Evolutionary conservation across 2,113 vertebrate species (phyloP).

Genomic region (Ascaphus truei): DNA sequence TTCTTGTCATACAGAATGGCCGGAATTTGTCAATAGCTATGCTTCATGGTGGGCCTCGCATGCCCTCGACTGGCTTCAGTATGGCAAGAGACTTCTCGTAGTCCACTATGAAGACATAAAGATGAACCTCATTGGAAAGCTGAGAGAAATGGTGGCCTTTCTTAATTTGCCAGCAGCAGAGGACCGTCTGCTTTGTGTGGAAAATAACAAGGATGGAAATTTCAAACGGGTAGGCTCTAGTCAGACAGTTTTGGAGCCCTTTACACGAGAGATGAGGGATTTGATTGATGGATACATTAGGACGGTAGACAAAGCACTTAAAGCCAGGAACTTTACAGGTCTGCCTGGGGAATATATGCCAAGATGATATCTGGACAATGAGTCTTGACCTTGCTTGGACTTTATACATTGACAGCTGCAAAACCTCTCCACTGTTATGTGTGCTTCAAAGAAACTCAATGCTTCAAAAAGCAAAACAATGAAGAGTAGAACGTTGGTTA

Average conservation of each 20-base stretch:
- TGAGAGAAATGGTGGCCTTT: constrained; percentile 71
- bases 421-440: constrained; percentile 19
- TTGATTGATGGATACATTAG: constrained; percentile 75
- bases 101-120: constrained; percentile 78
- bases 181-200: constrained; percentile 76
- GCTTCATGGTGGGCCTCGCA: constrained; percentile 87
- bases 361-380: constrained; percentile 63
- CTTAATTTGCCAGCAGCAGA: constrained; percentile 67
- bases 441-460: not conserved
- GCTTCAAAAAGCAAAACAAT: constrained; percentile 11
- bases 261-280: constrained; percentile 77
- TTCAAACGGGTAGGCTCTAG: constrained; percentile 69
- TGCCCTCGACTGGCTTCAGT: constrained; percentile 78
- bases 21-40: constrained; percentile 79
- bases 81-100: constrained; percentile 68
- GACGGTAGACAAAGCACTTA: constrained; percentile 74
- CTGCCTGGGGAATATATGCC: constrained; percentile 77
- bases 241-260: constrained; percentile 69
- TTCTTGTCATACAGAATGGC: constrained; percentile 66
- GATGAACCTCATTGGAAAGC: constrained; percentile 64
- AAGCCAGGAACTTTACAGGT: constrained; percentile 67
- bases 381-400: not conserved
- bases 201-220: constrained; percentile 80
- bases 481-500: constrained; percentile 20
- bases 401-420: constrained; percentile 15